Evolutionary conservation across 2,113 vertebrate genomes (phyloP), one percentile per base, ranked within the genome.

Genomic region (Setophaga coronata): DNA sequence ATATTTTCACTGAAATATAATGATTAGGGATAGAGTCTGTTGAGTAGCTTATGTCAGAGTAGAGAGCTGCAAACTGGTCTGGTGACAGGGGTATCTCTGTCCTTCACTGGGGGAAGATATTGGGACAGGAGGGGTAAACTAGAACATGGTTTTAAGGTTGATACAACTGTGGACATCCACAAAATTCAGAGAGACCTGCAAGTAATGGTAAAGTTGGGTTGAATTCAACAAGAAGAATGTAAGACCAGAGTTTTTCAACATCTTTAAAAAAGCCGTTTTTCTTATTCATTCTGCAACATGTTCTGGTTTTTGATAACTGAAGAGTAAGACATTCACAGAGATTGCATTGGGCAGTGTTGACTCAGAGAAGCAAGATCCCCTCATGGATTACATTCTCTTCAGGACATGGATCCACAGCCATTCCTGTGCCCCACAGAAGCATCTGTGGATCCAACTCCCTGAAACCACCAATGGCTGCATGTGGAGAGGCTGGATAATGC

Each of bases 381-480:
- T 83, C 21, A 26, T 17, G 70, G 28, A 8, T 19, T 15, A 45
- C 1, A 0, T 48, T 84, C 38, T 89, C 19, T 43, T 38, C 53
- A 74, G 43, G 60, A 43, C 14, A 4, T 73, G 28, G 19, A 69
- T 53, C 50, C 58, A 61, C 45, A 48, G 14, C 6, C 24, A 6
- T 64, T 82, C 26, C 51, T 43, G 19, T 7, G 7, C 1, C 18
- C 23, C 34, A n/a, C 1, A 0, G 51, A 83, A 50, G 40, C 18
- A 40, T 2, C 13, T 25, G 3, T 8, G 7, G 20, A 26, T 16
- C 17, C 45, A 83, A 0, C 3, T 36, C 20, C 28, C 33, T 7
- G 3, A 57, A 88, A 60, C 0, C 43, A 47, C 7, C 0, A 2
- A 25, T 3, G 2, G 0, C 24, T 91, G 40, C 1, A 0, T 29